A percentile compares a stretch with the other conserved stretches of the same genome.
Conservation (phyloP, 2,797 vertebrate genomes). For the Aselliscus stoliczkanus region DNA sequence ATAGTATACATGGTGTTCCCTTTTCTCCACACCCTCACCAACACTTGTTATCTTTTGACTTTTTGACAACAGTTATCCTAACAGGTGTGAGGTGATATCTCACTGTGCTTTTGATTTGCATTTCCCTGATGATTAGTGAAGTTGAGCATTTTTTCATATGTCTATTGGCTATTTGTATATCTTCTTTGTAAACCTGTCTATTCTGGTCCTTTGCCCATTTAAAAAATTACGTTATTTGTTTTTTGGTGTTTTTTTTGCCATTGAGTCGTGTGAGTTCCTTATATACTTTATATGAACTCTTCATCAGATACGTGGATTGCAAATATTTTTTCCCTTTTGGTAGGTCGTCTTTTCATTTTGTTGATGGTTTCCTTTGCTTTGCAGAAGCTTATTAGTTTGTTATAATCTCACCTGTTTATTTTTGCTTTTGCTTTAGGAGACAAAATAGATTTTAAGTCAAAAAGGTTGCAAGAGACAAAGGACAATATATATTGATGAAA, state of each 20-base stretch:
- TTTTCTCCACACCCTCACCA: background rate
- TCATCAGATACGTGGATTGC: background rate
- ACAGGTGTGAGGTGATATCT: background rate
- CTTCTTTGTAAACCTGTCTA: background rate
- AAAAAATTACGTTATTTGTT: background rate
- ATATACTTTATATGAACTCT: background rate
- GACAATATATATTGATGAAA: background rate
- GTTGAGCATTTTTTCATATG: background rate
- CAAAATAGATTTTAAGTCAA: background rate
- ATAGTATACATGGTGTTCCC: background rate
- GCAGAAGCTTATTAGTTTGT: background rate
- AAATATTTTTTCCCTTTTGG: background rate
- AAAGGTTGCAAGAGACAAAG: background rate
- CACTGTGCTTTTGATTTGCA: background rate
- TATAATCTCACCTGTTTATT: background rate
- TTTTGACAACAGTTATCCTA: background rate
- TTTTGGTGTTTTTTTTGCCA: background rate
- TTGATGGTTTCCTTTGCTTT: background rate
- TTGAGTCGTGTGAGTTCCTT: background rate
- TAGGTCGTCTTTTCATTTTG: background rate
- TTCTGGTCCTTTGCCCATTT: background rate
- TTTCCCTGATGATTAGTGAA: background rate
- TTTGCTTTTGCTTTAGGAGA: conserved; percentile 1
- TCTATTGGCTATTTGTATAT: background rate
- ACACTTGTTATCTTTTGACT: background rate